Base-by-base conservation (phyloP, 2,888 invertebrate genomes). In the Drosophila barbarae region DNA sequence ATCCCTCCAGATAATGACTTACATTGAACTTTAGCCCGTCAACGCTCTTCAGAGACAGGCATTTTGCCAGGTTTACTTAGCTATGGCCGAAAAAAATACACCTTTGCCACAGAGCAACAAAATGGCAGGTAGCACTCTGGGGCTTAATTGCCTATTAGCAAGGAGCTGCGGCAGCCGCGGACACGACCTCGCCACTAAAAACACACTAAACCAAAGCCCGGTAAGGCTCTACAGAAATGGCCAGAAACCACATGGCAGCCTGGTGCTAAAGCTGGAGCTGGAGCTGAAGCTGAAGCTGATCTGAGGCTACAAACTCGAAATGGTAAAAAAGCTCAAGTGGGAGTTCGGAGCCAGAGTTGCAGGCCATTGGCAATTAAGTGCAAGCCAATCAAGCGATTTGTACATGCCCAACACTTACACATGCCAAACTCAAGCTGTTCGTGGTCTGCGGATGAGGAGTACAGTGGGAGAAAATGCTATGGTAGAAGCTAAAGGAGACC, bases 301-400 rank as follows among this genome's bases (percentile, higher is more conserved):
- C 58, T 54, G 36, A 55, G 30, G 50, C 53, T 44, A 50, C 30
- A 46, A 46, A 30, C 64, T 28, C 26, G 32, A 21, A 46, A 46
- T 46, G 46, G 30, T 21, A 46, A 46, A 30, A 46, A 46, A 18
- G 23, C 53, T 54, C 51, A 70, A 71, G 64, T 58, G 69, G 64
- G 69, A 73, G 46, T 46, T 46, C 9, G 46, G 46, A 46, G 46
- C 46, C 46, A 46, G 46, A 46, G 73, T 72, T 68, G 70, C 69
- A 58, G 76, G 76, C 84, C 81, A 84, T 81, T 84, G 84, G 79
- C 79, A 80, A 79, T 79, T 84, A 79, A 84, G 81, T 77, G 84
- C 81, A 79, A 79, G 84, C 79, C 79, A 79, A 80, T 80, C 79
- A 81, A 80, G 72, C 79, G 84, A 80, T 80, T 80, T 80, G 79